Conservation (phyloP, 2,113 vertebrate genomes). For the Glareola pratincola region DNA sequence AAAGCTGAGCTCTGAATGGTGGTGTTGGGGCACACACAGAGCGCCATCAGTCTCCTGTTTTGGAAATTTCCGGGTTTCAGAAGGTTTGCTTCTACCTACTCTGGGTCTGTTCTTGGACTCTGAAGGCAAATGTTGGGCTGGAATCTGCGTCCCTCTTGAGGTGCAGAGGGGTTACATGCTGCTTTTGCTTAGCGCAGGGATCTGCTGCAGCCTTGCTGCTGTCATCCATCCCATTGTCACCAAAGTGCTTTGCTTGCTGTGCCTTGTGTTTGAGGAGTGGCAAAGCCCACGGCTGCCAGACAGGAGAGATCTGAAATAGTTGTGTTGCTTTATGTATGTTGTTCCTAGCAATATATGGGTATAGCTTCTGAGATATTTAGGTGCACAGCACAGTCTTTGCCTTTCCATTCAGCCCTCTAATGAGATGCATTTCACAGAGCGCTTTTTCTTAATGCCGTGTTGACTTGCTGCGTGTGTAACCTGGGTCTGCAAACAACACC, state of each 20-base stretch:
- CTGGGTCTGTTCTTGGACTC: background rate
- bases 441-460: background rate
- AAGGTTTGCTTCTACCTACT: background rate
- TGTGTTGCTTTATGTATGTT: background rate
- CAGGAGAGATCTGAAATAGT: background rate
- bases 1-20: background rate
- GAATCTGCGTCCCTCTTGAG: background rate
- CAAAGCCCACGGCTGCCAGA: background rate
- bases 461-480: background rate
- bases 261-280: background rate
- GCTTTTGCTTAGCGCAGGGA: background rate
- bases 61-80: background rate
- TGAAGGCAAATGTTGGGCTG: background rate
- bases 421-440: background rate
- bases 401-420: background rate
- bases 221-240: background rate
- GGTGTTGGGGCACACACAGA: background rate
- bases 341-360: background rate
- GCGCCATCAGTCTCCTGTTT: background rate
- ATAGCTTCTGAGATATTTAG: background rate
- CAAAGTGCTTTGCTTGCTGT: background rate
- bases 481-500: background rate
- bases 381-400: background rate
- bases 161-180: rapidly evolving
- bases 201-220: background rate